Evolutionary conservation across 2,888 invertebrate genomes (phyloP).

Genomic region (Ophonus ardosiacus): DNA sequence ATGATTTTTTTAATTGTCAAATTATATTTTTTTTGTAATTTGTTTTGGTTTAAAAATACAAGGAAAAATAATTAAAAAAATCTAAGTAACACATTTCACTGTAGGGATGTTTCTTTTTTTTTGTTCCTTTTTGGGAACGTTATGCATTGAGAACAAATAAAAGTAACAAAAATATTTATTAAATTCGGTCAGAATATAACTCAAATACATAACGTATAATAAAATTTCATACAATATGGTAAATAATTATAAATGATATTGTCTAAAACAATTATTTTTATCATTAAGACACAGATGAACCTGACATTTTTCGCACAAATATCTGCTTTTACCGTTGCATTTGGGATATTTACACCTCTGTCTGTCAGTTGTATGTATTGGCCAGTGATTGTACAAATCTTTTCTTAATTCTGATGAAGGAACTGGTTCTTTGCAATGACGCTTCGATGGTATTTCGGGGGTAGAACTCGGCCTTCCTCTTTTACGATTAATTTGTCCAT

Average conservation of each 20-base stretch:
- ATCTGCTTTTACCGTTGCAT: neutral
- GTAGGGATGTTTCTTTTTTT: neutral
- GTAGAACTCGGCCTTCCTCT: neutral
- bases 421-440: neutral
- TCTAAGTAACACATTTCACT: neutral
- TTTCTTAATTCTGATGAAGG: neutral
- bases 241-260: neutral
- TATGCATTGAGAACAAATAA: neutral
- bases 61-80: neutral
- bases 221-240: neutral
- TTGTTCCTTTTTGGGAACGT: neutral
- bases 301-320: neutral
- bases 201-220: neutral
- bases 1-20: neutral
- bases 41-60: neutral
- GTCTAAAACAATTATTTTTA: neutral
- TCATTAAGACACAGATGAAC: neutral
- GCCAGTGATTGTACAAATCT: slow-evolving; percentile 2
- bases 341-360: neutral
- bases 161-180: neutral
- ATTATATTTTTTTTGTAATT: neutral
- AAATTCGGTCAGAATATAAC: neutral
- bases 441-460: neutral
- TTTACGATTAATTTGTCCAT: neutral
- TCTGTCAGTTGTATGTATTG: neutral